Evolutionary conservation across 1,140 invertebrate genomes (phyloP).

Genomic region (Bombus picipes): DNA sequence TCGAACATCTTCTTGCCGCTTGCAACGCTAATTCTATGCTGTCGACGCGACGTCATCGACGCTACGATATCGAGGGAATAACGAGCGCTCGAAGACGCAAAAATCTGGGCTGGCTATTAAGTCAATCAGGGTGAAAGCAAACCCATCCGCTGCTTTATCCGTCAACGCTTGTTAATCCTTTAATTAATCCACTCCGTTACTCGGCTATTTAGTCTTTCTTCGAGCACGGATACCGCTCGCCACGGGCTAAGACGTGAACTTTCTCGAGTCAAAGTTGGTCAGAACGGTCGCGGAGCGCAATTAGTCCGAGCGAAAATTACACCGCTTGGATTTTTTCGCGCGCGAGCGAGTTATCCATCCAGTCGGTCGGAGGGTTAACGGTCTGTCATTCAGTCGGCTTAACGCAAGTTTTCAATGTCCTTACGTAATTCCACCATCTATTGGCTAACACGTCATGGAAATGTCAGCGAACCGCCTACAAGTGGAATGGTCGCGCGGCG

Average conservation of each 20-base stretch:
- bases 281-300: neutral
- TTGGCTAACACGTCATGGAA: conserved; percentile 71
- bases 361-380: conserved; percentile 34
- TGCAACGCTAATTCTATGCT: neutral
- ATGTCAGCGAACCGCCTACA: conserved; percentile 73
- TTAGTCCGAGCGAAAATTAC: neutral
- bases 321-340: neutral
- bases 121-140: conserved; percentile 51
- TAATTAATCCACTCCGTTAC: conserved; percentile 43
- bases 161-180: conserved; percentile 57
- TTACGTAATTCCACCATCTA: conserved; percentile 68
- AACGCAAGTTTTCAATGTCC: conserved; percentile 61
- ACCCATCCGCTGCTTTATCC: conserved; percentile 16
- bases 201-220: neutral
- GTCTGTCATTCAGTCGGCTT: conserved; percentile 41
- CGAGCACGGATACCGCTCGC: neutral
- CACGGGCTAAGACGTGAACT: conserved; percentile 14
- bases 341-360: neutral
- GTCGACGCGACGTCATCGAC: neutral
- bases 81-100: neutral
- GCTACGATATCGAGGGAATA: neutral
- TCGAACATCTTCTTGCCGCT: neutral
- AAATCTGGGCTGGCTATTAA: conserved; percentile 11
- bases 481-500: conserved; percentile 63
- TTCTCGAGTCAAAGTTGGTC: conserved; percentile 36